Evolutionary conservation across 53 echinoderm and acorn worm species (phyloP).

Genomic region (Paelopatides confundens): DNA sequence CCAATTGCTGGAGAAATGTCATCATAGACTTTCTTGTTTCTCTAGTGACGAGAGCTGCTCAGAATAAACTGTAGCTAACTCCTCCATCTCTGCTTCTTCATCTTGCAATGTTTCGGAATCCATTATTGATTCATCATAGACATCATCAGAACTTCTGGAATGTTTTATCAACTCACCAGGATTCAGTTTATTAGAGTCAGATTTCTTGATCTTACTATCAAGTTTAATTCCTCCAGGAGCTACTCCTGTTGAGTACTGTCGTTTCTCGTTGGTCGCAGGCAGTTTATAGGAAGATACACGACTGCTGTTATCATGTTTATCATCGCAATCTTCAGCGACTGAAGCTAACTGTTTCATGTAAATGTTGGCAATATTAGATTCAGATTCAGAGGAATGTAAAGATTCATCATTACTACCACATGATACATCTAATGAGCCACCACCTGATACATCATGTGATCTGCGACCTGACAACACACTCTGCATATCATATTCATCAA

Average conservation of each 20-base stretch:
- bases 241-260: no score
- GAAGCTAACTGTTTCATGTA: slow-evolving; percentile 7
- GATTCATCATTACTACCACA: neutral
- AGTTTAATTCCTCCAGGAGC: no score
- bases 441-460: neutral
- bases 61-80: neutral
- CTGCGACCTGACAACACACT: neutral
- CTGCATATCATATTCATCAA: neutral
- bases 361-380: neutral
- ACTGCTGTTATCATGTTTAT: no score
- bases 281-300: no score
- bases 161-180: no score
- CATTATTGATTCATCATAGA: no score
- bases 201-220: no score
- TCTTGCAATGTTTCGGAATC: no score
- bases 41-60: neutral
- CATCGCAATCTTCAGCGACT: neutral
- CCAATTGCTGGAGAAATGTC: neutral
- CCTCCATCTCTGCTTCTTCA: neutral
- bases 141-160: no score
- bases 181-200: no score
- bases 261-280: no score
- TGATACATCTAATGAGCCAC: neutral
- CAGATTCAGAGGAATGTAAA: neutral
- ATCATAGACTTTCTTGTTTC: neutral